Conservation (phyloP, 92 coral and sea anemone genomes). For the Epizoanthus stellaris region DNA sequence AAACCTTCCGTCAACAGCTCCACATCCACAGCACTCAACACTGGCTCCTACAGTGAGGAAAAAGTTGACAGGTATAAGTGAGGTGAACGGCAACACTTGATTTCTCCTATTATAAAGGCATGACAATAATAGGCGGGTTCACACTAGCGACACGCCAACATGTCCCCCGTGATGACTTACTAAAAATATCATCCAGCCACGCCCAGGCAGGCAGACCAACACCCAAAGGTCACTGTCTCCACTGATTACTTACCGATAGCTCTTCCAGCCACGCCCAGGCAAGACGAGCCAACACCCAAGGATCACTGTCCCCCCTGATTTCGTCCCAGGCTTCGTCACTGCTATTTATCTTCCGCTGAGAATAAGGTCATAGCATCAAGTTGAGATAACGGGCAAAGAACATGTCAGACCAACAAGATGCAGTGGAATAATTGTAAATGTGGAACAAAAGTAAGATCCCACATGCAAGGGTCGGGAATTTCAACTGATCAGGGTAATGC, state of each 20-base stretch:
- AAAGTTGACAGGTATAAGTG: background rate
- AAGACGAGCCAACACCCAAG: constrained; percentile 81
- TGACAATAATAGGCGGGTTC: too few relatives aligned
- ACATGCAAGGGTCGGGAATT: too few relatives aligned
- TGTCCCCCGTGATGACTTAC: constrained; percentile 33
- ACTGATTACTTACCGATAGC: constrained; percentile 66
- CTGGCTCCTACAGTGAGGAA: constrained; percentile 75
- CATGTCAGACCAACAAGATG: background rate
- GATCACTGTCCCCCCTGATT: constrained; percentile 76
- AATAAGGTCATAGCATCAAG: background rate
- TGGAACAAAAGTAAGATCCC: background rate
- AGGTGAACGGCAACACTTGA: background rate
- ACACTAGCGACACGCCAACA: too few relatives aligned
- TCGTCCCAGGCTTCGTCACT: constrained; percentile 88
- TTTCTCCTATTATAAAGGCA: too few relatives aligned
- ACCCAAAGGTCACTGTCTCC: too few relatives aligned
- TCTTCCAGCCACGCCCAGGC: constrained; percentile 85
- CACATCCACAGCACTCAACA: constrained; percentile 66
- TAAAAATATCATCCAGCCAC: constrained; percentile 78
- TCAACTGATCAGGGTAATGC: too few relatives aligned
- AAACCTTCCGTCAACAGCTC: constrained; percentile 55
- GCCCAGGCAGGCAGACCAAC: constrained; percentile 49
- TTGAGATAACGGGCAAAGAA: background rate
- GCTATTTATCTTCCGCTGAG: constrained; percentile 83
- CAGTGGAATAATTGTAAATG: background rate